phyloP scores from a whole-genome alignment of 1,140 invertebrate species.

The Varroa destructor region DNA sequence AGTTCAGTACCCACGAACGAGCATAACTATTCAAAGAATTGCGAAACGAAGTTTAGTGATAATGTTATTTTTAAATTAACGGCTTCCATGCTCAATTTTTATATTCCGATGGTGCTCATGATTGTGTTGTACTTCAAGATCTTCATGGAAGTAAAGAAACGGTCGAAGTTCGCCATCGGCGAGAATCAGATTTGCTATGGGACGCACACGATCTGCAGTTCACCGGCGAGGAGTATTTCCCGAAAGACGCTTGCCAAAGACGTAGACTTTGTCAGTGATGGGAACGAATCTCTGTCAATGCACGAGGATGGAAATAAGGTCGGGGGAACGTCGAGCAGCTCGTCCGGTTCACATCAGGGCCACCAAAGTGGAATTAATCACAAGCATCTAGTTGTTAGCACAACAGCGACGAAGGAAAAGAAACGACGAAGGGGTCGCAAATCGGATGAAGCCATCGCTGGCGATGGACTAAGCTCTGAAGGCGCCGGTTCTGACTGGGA shows the following conservation, averaged over 20 bases:
- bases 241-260: slow-evolving; percentile 25
- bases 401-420: neutral
- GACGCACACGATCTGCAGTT: slow-evolving; percentile 1
- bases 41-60: slow-evolving; percentile 48
- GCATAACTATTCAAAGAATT: slow-evolving; percentile 37
- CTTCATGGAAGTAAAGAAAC: slow-evolving; percentile 45
- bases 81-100: slow-evolving; percentile 48
- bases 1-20: slow-evolving; percentile 36
- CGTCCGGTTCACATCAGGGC: slow-evolving; percentile 1
- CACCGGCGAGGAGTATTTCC: slow-evolving; percentile 6
- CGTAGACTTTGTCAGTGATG: slow-evolving; percentile 15
- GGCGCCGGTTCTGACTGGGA: slow-evolving; percentile 11
- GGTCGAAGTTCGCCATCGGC: slow-evolving; percentile 42
- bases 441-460: neutral
- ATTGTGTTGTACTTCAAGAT: slow-evolving; percentile 46
- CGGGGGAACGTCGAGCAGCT: slow-evolving; percentile 11
- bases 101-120: slow-evolving; percentile 47
- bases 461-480: slow-evolving; percentile 8
- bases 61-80: slow-evolving; percentile 45
- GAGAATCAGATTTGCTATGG: slow-evolving; percentile 24
- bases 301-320: slow-evolving; percentile 17
- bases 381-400: slow-evolving; percentile 17
- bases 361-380: neutral
- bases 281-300: slow-evolving; percentile 10
- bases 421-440: neutral